Evolutionary conservation across 2,888 invertebrate species (phyloP), one percentile per base, ranked within the genome.

Genomic region (Patella caerulea): DNA sequence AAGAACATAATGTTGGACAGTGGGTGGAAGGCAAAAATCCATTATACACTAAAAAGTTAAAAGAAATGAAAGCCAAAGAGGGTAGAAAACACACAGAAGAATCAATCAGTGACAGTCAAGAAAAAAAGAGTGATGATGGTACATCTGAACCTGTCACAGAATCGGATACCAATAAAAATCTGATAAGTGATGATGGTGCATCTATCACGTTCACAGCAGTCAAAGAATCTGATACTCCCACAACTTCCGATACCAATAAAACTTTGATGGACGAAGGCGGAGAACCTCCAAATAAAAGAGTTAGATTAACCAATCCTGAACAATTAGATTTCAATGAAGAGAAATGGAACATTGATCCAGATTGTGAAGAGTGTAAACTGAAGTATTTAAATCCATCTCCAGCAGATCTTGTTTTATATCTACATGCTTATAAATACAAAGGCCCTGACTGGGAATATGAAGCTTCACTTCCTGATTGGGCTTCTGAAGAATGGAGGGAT

Each of bases 381-480:
- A 94, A 96, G 80, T 98, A 96, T 93, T 93, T 96, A 83, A 98
- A 98, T 92, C 98, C 98, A 0, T 94, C 96, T 82, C 96, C 97
- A 0, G 94, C 96, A 85, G 97, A 98, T 92, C 94, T 98, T 80
- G 95, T 98, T 85, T 97, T 98, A 96, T 98, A 97, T 92, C 94
- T 98, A 71, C 98, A 98, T 92, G 98, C 98, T 54, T 87, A 91
- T 2, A 83, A 77, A 77, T 88, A 87, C 72, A 84, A 87, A 96
- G 98, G 98, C 55, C 96, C 97, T 78, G 97, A 96, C 73, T 98
- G 98, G 98, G 96, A 96, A 89, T 98, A 96, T 92, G 95, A 96
- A 92, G 97, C 97, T 2, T 95, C 96, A 89, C 93, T 98, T 86
- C 98, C 98, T 0, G 95, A 95, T 76, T 98, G 98, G 98, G 98